Evolutionary conservation across 2,888 invertebrate species (phyloP).

Genomic region (Eulithis prunata): DNA sequence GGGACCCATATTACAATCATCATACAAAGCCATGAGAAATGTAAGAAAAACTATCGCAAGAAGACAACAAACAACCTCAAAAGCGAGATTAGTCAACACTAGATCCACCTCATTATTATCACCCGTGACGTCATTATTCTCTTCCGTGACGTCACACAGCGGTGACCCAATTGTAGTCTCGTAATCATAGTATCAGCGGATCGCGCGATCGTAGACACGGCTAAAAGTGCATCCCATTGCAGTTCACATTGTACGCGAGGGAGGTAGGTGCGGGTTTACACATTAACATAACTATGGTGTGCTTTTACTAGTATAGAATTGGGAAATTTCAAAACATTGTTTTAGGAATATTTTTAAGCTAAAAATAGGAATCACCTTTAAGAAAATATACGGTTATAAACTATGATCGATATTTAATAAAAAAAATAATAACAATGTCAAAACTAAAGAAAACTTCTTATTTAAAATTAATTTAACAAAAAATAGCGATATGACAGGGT

Average conservation of each 20-base stretch:
- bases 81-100: slow-evolving; percentile 5
- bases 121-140: slow-evolving; percentile 29
- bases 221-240: slow-evolving; percentile 18
- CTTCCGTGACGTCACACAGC: slow-evolving; percentile 25
- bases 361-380: too few species aligned
- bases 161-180: slow-evolving; percentile 27
- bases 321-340: neutral
- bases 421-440: too few species aligned
- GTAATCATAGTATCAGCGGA: slow-evolving; percentile 14
- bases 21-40: neutral
- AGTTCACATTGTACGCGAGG: slow-evolving; percentile 4
- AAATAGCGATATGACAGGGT: too few species aligned
- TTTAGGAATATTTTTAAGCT: neutral
- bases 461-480: too few species aligned
- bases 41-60: neutral
- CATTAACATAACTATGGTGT: slow-evolving; percentile 2
- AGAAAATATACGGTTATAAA: too few species aligned
- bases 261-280: neutral
- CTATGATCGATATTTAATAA: too few species aligned
- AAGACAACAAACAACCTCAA: slow-evolving; percentile 7
- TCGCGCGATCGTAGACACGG: slow-evolving; percentile 16
- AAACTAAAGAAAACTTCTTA: too few species aligned
- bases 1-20: neutral
- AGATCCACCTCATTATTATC: slow-evolving; percentile 15
- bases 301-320: neutral